Evolutionary conservation across 2,888 invertebrate genomes (phyloP), one percentile per base, ranked within the genome.

Genomic region (Eledona agricola): DNA sequence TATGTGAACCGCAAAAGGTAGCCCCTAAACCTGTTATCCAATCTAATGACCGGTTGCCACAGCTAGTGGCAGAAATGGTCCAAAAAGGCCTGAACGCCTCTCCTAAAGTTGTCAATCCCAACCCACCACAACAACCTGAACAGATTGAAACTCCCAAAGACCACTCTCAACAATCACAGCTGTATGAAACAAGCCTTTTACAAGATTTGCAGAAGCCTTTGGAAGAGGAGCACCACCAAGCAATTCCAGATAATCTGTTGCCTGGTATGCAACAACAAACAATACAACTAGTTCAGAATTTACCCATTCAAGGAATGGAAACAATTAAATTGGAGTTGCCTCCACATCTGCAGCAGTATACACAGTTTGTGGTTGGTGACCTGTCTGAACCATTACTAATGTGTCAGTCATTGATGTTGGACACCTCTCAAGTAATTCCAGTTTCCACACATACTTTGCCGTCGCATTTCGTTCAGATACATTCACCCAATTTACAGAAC

Each of bases 371-470:
- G 35, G 66, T 73, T 3, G 68, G 68, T 52, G 73, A 72, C 49
- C 56, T 70, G 40, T 56, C 65, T 2, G 73, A 73, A 45, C 70
- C 72, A 9, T 58, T 74, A 17, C 53, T 73, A 12, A 71, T 74
- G 69, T 74, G 72, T 56, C 72, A 73, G 47, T 72, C 72, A 3
- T 61, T 74, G 19, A 65, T 73, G 66, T 70, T 75, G 50, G 74
- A 75, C 53, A 68, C 71, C n/a, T 58, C 69, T 13, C 72, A 73
- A 55, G 59, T 72, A 5, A 68, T 73, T 51, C 70, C 72, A 6
- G 64, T 71, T 1, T 59, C 67, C 6, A 47, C 64, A 16, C 65
- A 67, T 45, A 64, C 63, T 37, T 57, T 70, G 38, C 62, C 67
- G 4, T 68, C 71, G 12, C 72, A 73, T 59, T 71, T 72, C 53